Evolutionary conservation across 2,888 invertebrate species (phyloP), one percentile per base, ranked within the genome.

Genomic region (Lissocephala sabroskyi): DNA sequence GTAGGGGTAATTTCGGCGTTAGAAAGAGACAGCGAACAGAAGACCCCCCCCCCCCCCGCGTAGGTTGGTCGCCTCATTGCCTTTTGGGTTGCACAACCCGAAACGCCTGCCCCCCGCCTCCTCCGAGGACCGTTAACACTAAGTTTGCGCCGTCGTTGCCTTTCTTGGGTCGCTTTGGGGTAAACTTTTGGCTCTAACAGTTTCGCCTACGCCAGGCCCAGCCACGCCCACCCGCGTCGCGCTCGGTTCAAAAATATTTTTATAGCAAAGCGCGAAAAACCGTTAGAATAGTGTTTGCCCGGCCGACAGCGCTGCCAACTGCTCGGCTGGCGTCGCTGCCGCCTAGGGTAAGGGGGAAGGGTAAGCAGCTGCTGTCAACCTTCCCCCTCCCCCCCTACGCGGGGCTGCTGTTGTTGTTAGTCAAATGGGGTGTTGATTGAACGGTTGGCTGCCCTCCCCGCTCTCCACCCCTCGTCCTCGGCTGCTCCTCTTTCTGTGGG

Each of bases 231-330:
- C 56, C 36, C 18, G 58, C 59, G 14, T 13, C 65, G 70, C 68
- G 63, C 74, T 74, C 76, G 70, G 75, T 56, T 77, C 71, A 68
- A 75, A 65, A 68, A 73, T 75, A 68, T 67, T 78, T 73, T 73
- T 78, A 78, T 73, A 71, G 78, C 77, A 70, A 32, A 64, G 52
- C 77, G 76, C n/a, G n/a, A n/a, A 64, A 52, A 48, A 61, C 67
- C 63, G 73, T 78, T 78, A 78, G 73, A 74, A 74, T 74, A 74
- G 73, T 78, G 71, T 75, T 71, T 77, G 71, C 51, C n/a, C n/a
- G n/a, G n/a, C n/a, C n/a, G n/a, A n/a, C n/a, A n/a, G n/a, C n/a
- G n/a, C n/a, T n/a, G n/a, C n/a, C n/a, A n/a, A n/a, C n/a, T n/a
- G 37, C 19, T 52, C 37, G 40, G 52, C 46, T 58, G 43, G 33